These are phyloP conservation scores for Drosophila vallismaia DNA, from an alignment of 2,888 invertebrate species.

Conservation along the genomic window DNA sequence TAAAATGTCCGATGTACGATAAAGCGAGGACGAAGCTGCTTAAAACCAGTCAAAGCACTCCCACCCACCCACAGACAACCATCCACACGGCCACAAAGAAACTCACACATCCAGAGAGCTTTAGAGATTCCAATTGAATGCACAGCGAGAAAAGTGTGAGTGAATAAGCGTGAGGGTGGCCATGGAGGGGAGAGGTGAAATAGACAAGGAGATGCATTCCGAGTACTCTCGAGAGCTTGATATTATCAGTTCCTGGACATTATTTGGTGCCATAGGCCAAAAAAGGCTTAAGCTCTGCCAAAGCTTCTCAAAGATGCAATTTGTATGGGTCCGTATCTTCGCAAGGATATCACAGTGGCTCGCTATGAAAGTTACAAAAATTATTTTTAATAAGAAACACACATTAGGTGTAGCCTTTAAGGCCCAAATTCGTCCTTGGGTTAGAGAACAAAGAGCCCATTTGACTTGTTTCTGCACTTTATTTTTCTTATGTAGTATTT, in stretches of 20 bases:
- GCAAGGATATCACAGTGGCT: conserved; percentile 7
- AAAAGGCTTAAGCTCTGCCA: conserved; percentile 64
- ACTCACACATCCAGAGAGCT: conserved; percentile 27
- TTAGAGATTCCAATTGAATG: conserved; percentile 71
- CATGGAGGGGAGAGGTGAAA: not conserved
- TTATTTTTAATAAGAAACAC: not conserved
- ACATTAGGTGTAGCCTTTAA: not conserved
- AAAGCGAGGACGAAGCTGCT: conserved; percentile 59
- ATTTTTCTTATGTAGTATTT: not conserved
- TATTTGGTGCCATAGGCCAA: conserved; percentile 75
- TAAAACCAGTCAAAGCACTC: conserved; percentile 31
- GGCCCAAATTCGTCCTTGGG: not conserved
- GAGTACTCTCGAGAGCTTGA: conserved; percentile 60
- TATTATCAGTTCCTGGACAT: conserved; percentile 78
- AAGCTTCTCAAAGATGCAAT: conserved; percentile 54
- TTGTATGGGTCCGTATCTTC: conserved; percentile 43
- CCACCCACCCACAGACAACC: not conserved
- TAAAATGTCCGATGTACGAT: conserved; percentile 73
- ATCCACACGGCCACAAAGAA: conserved; percentile 13
- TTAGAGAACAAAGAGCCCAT: not conserved
- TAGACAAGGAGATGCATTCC: conserved; percentile 16
- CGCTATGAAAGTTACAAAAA: not conserved
- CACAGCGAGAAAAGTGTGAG: conserved; percentile 52
- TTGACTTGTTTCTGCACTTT: not conserved
- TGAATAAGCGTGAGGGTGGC: not conserved